phyloP scores from a whole-genome alignment of 2,113 vertebrate species.

The Datnioides undecimradiatus region DNA sequence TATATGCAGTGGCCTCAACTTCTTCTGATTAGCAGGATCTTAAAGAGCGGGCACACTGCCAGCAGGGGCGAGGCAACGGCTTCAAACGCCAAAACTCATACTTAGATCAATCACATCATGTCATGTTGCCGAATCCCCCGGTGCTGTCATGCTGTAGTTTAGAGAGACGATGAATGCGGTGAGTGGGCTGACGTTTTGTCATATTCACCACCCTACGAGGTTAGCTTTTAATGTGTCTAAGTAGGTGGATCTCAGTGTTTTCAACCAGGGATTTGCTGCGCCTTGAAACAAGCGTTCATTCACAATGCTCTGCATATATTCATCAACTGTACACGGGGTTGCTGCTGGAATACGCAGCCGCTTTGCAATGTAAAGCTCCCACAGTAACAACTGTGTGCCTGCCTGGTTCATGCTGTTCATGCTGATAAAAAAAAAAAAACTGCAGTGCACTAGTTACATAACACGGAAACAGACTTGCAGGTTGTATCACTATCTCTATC shows the following conservation, averaged over 20 bases:
- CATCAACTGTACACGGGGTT: slow-evolving; percentile 18
- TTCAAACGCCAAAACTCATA: slow-evolving; percentile 31
- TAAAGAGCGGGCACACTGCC: background rate
- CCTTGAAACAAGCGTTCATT: slow-evolving; percentile 35
- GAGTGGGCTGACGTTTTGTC: slow-evolving; percentile 61
- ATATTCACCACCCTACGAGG: slow-evolving; percentile 24
- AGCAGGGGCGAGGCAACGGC: background rate
- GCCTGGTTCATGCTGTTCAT: slow-evolving; percentile 15
- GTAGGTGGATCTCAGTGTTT: slow-evolving; percentile 54
- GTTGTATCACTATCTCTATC: slow-evolving; percentile 45
- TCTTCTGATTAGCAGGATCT: slow-evolving; percentile 26
- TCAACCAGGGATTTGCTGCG: slow-evolving; percentile 17
- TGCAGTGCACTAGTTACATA: slow-evolving; percentile 23
- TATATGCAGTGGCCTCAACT: background rate
- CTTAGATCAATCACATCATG: slow-evolving; percentile 44
- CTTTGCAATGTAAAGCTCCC: slow-evolving; percentile 54
- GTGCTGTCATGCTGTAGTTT: slow-evolving; percentile 11
- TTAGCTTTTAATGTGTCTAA: slow-evolving; percentile 58
- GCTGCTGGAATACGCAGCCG: background rate
- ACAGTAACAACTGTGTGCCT: slow-evolving; percentile 2
- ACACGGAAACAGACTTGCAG: background rate
- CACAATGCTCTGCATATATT: slow-evolving; percentile 41
- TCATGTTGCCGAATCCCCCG: slow-evolving; percentile 17
- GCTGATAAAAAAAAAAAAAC: no score
- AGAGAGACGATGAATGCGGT: slow-evolving; percentile 5